A percentile compares a stretch with the other conserved stretches of the same genome.
Conservation (phyloP, 2,797 vertebrate species). For the Bradypodion pumilum region DNA sequence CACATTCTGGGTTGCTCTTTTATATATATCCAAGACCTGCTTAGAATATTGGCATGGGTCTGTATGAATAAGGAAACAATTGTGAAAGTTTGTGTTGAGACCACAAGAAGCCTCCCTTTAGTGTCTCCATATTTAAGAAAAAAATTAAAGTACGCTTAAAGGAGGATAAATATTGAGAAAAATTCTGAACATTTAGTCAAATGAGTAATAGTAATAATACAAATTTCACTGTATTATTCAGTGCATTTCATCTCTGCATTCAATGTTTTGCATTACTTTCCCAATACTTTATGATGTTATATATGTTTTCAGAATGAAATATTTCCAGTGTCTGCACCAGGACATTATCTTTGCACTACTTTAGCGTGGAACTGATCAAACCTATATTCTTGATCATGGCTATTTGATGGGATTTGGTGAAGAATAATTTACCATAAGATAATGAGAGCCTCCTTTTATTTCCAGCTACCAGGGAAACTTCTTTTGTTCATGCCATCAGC, state of each 20-base stretch:
- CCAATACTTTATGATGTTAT: background rate
- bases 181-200: too few relatives aligned
- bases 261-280: constrained; percentile 3
- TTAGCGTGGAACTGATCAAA: background rate
- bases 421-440: accelerated
- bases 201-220: background rate
- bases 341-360: too few relatives aligned
- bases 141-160: background rate
- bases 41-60: background rate
- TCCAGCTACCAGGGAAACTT: constrained; percentile 91
- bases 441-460: background rate
- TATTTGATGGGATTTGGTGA: background rate
- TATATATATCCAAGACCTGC: background rate
- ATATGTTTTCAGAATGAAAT: background rate
- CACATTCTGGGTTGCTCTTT: background rate
- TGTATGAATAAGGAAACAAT: background rate
- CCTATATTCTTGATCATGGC: background rate
- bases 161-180: too few relatives aligned
- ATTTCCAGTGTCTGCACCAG: background rate
- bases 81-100: background rate
- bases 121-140: background rate
- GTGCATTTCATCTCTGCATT: too few relatives aligned
- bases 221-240: background rate
- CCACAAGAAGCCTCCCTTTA: background rate
- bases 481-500: constrained; percentile 95